Percentiles rank a stretch among this genome's conserved stretches.
Conservation (phyloP, 2,797 vertebrate genomes). For the Choloepus didactylus region DNA sequence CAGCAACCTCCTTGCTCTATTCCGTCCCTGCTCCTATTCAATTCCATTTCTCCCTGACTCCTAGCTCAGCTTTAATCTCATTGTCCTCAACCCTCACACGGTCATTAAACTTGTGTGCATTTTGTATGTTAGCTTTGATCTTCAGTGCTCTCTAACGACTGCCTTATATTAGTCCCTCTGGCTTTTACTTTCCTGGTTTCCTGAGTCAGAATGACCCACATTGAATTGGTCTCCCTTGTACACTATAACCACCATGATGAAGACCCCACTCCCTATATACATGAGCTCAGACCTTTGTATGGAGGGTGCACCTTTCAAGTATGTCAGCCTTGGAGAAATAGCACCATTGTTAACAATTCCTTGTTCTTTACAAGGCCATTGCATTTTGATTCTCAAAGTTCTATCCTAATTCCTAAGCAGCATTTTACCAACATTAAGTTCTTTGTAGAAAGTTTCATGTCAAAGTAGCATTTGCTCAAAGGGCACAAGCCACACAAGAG, state of each 20-base stretch:
- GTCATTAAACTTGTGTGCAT: background rate
- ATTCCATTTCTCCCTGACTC: background rate
- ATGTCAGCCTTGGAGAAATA: accelerated
- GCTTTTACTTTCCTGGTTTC: background rate
- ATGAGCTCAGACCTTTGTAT: background rate
- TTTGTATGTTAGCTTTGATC: background rate
- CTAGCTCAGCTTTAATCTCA: background rate
- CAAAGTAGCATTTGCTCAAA: background rate
- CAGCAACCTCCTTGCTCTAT: background rate
- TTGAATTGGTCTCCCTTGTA: background rate
- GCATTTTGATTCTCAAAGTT: background rate
- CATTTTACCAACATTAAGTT: slow-evolving; percentile 3
- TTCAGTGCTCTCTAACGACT: background rate
- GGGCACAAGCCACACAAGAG: background rate
- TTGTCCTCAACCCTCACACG: background rate
- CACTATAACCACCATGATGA: background rate
- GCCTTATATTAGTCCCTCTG: background rate
- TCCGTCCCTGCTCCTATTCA: background rate
- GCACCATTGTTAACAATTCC: background rate
- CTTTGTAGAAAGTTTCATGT: slow-evolving; percentile 4
- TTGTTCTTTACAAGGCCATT: background rate
- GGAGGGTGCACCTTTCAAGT: background rate
- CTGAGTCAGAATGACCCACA: background rate
- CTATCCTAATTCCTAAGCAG: background rate
- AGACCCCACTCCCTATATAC: background rate